Base-by-base conservation (phyloP, 2,113 vertebrate species). In the Genyomyrus donnyi region DNA sequence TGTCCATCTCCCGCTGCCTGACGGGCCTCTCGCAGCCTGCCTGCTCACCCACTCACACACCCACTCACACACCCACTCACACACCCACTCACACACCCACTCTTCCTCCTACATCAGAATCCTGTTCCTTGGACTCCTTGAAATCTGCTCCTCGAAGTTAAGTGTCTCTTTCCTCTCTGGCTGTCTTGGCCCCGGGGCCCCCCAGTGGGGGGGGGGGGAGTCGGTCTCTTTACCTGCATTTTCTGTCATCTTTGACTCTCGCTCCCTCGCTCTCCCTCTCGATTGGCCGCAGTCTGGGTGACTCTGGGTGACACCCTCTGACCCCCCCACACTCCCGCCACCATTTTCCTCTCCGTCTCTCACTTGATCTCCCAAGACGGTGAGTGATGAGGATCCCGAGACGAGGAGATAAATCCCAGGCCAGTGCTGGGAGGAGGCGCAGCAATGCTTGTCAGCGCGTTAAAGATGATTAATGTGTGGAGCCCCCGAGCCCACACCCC, bases 401-500 rank as follows among this genome's bases (percentile, higher is more conserved):
- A 94, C 90, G 92, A 95, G 93, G 95, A 97, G 97, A 98, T 97
- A 97, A 97, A 97, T 97, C 95, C 96, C 85, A 91, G 83, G 91
- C 90, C 27, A 89, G 92, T 52, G 31, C 56, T 31, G 85, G 90
- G 46, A 85, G 94, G 91, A 91, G 91, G 91, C 90, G 92, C 93
- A 93, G 93, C 92, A 83, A 77, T 90, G 96, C 96, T 97, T 99
- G 98, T 99, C 98, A 98, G 96, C 94, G 94, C 97, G 94, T 96
- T 99, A 99, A 99, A 99, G 97, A 99, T 99, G 98, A 99, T 99
- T 98, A 98, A 99, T 99, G 98, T 96, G 94, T 95, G 96, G 96
- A 96, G 97, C 96, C 91, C 91, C 88, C 90, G 70, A 62, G 35
- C 88, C 46, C 90, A 91, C 93, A 93, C 93, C 93, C 91, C 91